phyloP scores from a whole-genome alignment of 2,797 vertebrate genomes.

The Enteromius trimaculatus region DNA sequence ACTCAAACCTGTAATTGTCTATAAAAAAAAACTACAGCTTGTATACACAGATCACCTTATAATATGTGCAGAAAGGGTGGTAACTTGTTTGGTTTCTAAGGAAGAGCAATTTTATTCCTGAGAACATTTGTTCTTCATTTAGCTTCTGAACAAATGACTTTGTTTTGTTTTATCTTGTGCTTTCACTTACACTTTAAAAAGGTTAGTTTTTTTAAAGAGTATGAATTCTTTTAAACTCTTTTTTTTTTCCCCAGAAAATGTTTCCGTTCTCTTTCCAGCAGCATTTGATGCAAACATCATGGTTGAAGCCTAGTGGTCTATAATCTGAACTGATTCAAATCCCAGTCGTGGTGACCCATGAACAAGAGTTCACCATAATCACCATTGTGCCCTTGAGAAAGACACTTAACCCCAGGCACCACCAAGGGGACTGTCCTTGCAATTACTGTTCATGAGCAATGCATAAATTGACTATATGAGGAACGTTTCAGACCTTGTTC shows the following conservation, averaged over 20 bases:
- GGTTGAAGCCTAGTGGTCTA: not conserved
- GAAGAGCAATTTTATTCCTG: not conserved
- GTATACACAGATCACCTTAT: not conserved
- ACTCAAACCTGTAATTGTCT: not conserved
- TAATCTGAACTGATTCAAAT: not conserved
- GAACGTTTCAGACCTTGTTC: not conserved
- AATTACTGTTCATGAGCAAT: not conserved
- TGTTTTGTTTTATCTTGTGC: not conserved
- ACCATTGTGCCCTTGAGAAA: not conserved
- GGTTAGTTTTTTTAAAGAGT: not conserved
- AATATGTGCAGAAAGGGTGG: not conserved
- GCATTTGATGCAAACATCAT: not conserved
- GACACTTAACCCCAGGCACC: not conserved
- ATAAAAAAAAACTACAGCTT: not conserved
- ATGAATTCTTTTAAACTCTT: not conserved
- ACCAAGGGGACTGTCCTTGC: not conserved
- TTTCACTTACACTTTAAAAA: not conserved
- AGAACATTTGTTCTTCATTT: not conserved
- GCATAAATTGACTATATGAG: conserved; percentile 6
- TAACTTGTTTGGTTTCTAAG: not conserved
- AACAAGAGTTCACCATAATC: not conserved
- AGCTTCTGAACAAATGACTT: not conserved
- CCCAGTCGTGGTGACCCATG: not conserved
- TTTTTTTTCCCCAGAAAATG: not conserved
- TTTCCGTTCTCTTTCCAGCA: not conserved